Evolutionary conservation across 1,140 invertebrate genomes (phyloP).

Genomic region (Magallana ariakensis): DNA sequence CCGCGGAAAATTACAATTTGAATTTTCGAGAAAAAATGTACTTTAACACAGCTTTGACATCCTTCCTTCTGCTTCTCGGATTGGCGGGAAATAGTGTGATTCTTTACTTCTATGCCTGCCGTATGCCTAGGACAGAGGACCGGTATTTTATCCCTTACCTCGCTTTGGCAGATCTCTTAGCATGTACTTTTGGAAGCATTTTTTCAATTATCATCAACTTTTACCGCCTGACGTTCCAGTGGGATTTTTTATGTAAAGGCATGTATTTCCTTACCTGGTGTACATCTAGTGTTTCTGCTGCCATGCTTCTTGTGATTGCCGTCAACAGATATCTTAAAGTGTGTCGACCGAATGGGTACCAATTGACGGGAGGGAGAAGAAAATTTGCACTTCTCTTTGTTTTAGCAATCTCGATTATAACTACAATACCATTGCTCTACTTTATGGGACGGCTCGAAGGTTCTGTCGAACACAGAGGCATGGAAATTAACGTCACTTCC

Average conservation of each 20-base stretch:
- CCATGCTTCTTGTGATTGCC: constrained; percentile 48
- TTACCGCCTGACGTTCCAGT: constrained; percentile 36
- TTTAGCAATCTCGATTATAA: not conserved
- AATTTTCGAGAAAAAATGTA: constrained; percentile 20
- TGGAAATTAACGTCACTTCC: not conserved
- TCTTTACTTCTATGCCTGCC: constrained; percentile 45
- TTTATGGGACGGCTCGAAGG: not conserved
- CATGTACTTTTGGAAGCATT: constrained; percentile 42
- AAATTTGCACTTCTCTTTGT: not conserved
- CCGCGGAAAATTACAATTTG: not conserved
- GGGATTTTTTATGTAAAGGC: constrained; percentile 45
- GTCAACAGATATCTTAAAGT: constrained; percentile 55
- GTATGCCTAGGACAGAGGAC: constrained; percentile 43
- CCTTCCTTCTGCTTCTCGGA: constrained; percentile 10
- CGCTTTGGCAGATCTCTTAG: constrained; percentile 44
- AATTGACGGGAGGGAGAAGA: not conserved
- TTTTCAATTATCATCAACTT: constrained; percentile 50
- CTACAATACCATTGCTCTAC: not conserved
- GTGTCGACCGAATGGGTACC: constrained; percentile 45
- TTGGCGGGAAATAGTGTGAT: constrained; percentile 45
- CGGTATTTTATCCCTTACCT: constrained; percentile 54
- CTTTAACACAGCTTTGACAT: not conserved
- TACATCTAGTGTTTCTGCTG: constrained; percentile 46
- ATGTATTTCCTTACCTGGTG: constrained; percentile 46
- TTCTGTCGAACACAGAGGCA: not conserved